Percentiles rank a stretch among this genome's conserved stretches.
Conservation (phyloP, 2,113 vertebrate species). For the Hyaena hyaena region DNA sequence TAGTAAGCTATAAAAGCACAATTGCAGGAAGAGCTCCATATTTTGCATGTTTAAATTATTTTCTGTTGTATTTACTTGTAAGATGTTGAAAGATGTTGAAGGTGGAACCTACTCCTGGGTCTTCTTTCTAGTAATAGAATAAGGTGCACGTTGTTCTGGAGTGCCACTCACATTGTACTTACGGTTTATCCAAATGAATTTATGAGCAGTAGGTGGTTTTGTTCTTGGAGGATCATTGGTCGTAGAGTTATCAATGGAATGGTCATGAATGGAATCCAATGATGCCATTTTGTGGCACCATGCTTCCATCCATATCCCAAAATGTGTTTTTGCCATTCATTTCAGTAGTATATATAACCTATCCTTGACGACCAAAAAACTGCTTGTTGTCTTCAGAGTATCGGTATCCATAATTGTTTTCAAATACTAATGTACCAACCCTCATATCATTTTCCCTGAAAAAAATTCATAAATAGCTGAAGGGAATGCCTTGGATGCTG, state of each 20-base stretch:
- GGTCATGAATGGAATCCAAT: slow-evolving; percentile 90
- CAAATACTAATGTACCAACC: slow-evolving; percentile 91
- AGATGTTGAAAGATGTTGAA: slow-evolving; percentile 81
- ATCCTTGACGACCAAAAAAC: slow-evolving; percentile 97
- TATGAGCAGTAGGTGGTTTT: slow-evolving; percentile 92
- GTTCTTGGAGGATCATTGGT: slow-evolving; percentile 95
- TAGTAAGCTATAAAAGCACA: slow-evolving; percentile 69
- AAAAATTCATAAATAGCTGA: no score
- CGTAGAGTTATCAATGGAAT: slow-evolving; percentile 85
- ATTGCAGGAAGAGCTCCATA: slow-evolving; percentile 50
- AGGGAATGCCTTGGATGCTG: no score
- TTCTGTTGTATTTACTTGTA: slow-evolving; percentile 71
- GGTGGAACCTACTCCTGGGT: slow-evolving; percentile 95
- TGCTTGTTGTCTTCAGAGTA: slow-evolving; percentile 94
- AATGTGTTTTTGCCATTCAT: slow-evolving; percentile 95
- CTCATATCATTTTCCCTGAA: slow-evolving; percentile 92
- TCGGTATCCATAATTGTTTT: slow-evolving; percentile 97
- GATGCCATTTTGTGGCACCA: slow-evolving; percentile 96
- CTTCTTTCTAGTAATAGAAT: slow-evolving; percentile 96
- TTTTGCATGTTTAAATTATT: neutral
- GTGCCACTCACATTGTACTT: slow-evolving; percentile 93
- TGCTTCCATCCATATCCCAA: slow-evolving; percentile 96
- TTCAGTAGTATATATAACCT: slow-evolving; percentile 95
- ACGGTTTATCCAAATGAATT: slow-evolving; percentile 94
- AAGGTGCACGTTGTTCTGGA: slow-evolving; percentile 93